These are phyloP conservation scores for Chamaedrilus cognettii DNA, from an alignment of 2,888 invertebrate species.

Conservation along the genomic window DNA sequence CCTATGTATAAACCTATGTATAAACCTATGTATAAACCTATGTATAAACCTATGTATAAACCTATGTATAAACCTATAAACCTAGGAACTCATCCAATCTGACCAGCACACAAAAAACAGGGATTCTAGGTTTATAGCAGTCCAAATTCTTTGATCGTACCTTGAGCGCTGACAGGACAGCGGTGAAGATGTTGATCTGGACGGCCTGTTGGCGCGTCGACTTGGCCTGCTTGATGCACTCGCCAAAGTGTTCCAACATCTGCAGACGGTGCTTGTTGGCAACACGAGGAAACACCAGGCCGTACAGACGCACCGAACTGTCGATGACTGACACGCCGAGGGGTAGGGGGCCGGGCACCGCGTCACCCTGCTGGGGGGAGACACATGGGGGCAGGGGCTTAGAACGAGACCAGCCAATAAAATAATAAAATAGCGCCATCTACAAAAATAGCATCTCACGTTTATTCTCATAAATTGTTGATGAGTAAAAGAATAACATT, in stretches of 20 bases:
- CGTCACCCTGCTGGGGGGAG: constrained; percentile 33
- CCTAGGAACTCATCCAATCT: not conserved
- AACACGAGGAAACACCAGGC: constrained; percentile 90
- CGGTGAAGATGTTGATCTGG: constrained; percentile 95
- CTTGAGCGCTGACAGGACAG: constrained; percentile 82
- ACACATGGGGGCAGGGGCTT: too few relatives aligned
- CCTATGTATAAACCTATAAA: too few relatives aligned
- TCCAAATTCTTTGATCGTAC: too few relatives aligned
- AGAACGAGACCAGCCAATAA: too few relatives aligned
- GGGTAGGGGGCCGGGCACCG: constrained; percentile 67
- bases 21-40: too few relatives aligned
- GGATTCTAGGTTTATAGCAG: too few relatives aligned
- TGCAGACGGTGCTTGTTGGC: constrained; percentile 92
- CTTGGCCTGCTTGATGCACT: constrained; percentile 88
- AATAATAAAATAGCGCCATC: too few relatives aligned
- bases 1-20: too few relatives aligned
- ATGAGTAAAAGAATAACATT: too few relatives aligned
- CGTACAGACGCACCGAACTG: constrained; percentile 88
- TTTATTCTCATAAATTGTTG: too few relatives aligned
- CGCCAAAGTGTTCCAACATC: constrained; percentile 95
- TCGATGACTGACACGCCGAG: constrained; percentile 96
- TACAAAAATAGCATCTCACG: too few relatives aligned
- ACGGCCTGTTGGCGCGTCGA: constrained; percentile 89
- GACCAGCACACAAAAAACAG: not conserved
- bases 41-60: too few relatives aligned